Conservation (phyloP, 2,888 invertebrate species). For the Adineta ricciae region DNA sequence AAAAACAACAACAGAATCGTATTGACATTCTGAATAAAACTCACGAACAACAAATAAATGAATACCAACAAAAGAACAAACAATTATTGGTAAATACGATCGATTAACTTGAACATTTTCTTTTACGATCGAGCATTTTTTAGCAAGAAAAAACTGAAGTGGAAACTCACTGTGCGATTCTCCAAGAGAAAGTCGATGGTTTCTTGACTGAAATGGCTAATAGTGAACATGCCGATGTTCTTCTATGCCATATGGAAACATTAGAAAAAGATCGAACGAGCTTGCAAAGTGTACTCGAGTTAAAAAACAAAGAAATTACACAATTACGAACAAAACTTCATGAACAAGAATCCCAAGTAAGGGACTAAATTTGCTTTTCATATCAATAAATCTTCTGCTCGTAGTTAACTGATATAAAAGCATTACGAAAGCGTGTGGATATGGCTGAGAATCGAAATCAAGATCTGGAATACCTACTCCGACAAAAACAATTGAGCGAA, state of each 20-base stretch:
- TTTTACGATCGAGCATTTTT: not conserved
- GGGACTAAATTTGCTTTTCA: not conserved
- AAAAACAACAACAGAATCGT: not conserved
- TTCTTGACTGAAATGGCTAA: not conserved
- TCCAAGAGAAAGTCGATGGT: not conserved
- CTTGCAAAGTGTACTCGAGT: slow-evolving; percentile 1
- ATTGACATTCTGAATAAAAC: not conserved
- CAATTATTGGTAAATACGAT: not conserved
- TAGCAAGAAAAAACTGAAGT: not conserved
- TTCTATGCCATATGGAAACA: slow-evolving; percentile 8
- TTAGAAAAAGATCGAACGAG: slow-evolving; percentile 20
- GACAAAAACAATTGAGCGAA: not conserved
- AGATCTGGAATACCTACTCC: not conserved
- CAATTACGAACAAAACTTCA: not conserved
- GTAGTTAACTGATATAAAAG: not conserved
- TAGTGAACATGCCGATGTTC: not conserved
- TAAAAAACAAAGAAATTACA: slow-evolving; percentile 20
- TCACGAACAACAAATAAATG: not conserved
- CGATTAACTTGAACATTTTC: not conserved
- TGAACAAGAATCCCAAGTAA: slow-evolving; percentile 4
- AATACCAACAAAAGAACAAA: not conserved
- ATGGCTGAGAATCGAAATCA: slow-evolving; percentile 6
- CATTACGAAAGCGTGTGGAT: not conserved
- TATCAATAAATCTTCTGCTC: not conserved
- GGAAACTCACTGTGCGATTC: not conserved